These are phyloP conservation scores for Cyclargus thomasi DNA, from an alignment of 1,140 invertebrate genomes.

Conservation along the genomic window DNA sequence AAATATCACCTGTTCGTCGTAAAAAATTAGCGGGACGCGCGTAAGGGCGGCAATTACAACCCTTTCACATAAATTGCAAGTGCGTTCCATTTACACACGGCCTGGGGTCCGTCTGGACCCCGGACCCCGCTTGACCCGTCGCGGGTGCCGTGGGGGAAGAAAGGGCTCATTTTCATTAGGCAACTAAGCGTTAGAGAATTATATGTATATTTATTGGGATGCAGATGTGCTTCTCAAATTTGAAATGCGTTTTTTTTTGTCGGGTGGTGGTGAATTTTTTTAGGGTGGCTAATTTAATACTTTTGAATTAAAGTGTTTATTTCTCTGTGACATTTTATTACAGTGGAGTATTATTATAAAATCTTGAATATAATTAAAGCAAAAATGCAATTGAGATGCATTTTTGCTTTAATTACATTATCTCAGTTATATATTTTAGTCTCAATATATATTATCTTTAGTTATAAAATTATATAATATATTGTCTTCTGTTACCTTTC, in stretches of 20 bases:
- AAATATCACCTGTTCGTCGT: conserved; percentile 26
- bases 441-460: no score
- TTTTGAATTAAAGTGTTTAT: no score
- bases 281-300: no score
- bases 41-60: conserved; percentile 42
- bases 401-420: no score
- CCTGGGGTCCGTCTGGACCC: conserved; percentile 44
- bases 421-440: no score
- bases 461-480: no score
- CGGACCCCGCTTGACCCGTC: conserved; percentile 40
- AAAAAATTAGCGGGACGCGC: conserved; percentile 43
- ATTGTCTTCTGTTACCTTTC: no score
- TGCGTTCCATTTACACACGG: conserved; percentile 60
- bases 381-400: no score
- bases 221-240: conserved; percentile 45
- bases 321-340: no score
- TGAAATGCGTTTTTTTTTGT: conserved; percentile 3
- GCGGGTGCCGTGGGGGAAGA: conserved; percentile 38
- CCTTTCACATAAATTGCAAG: conserved; percentile 69
- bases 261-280: no score
- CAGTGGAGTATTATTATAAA: no score
- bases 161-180: conserved; percentile 72
- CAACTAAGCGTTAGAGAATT: conserved; percentile 52
- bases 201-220: conserved; percentile 51
- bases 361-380: no score